Base-by-base conservation (phyloP, 2,797 vertebrate species). In the Eleutherodactylus coqui region DNA sequence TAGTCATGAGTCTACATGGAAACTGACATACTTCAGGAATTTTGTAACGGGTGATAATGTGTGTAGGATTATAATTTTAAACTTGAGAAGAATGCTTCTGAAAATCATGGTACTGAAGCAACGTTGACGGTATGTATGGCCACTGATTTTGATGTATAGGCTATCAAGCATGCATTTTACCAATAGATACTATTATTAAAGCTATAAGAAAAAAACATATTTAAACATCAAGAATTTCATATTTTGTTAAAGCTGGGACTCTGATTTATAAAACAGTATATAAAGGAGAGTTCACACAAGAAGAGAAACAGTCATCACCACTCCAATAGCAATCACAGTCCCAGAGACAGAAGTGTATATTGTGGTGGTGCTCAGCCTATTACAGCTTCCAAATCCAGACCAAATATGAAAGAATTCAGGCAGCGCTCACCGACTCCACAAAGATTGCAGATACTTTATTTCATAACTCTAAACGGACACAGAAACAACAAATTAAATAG, bases 1-100 rank as follows among this genome's bases (percentile, higher is more conserved):
- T 75, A 49, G 27, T 75, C 45, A 75, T 75, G 11, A 47, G 29
- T 75, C 14, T 16, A 75, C n/a, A 75, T 75, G 47, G 72, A 78
- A 77, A 53, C 47, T 77, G 32, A 58, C 75, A 78, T 78, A 38
- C 75, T 58, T 55, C 17, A 34, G 21, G 51, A 78, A 78, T 78
- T 55, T 53, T 43, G 38, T 73, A 43, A 73, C 3, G n/a, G 38
- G 21, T 27, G 69, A 43, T 41, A 53, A 51, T 76, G 47, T 76
- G 75, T 55, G 53, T 58, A 51, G 51, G 51, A 36, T 78, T 38
- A 55, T 38, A 43, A 27, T 45, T 43, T 73, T 73, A 27, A 45
- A 73, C n/a, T 17, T 45, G 38, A 45, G 70, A 14, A 73, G 41
- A 43, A 73, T 73, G 24, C 70, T 73, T 43, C 70, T 45, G 21